Conservation (phyloP, 2,888 invertebrate species). For the Acronicta psi region DNA sequence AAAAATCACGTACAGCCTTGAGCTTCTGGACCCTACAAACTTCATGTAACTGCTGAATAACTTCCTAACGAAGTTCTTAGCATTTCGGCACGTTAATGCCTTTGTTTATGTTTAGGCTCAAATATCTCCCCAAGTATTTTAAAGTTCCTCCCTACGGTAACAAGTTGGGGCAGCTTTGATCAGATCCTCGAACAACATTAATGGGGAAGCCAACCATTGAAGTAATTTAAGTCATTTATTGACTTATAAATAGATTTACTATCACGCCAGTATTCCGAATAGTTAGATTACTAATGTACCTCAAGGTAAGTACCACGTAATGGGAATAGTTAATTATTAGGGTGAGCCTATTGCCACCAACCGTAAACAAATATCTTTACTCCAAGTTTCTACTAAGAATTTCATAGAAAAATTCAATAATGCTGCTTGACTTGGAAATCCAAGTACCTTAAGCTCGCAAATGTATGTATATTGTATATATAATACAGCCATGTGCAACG, state of each 20-base stretch:
- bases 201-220: constrained; percentile 14
- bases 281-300: no score
- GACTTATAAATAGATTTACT: neutral
- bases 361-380: no score
- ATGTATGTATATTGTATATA: no score
- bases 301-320: no score
- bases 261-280: neutral
- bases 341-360: no score
- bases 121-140: constrained; percentile 54
- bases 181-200: constrained; percentile 7
- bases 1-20: constrained; percentile 55
- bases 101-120: constrained; percentile 57
- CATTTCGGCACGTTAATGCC: constrained; percentile 53
- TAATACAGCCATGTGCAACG: no score
- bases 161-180: constrained; percentile 44
- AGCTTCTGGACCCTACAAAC: constrained; percentile 48
- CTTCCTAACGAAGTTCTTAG: constrained; percentile 59
- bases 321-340: no score
- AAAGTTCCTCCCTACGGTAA: constrained; percentile 47
- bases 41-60: constrained; percentile 46
- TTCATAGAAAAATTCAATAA: no score
- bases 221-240: neutral
- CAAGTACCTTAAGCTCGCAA: no score
- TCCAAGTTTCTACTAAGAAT: no score
- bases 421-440: no score